Percentiles rank a stretch among this genome's conserved stretches.
These are phyloP conservation scores for Hydrochoerus hydrochaeris DNA, from an alignment of 2,113 vertebrate species.

Conservation along the genomic window DNA sequence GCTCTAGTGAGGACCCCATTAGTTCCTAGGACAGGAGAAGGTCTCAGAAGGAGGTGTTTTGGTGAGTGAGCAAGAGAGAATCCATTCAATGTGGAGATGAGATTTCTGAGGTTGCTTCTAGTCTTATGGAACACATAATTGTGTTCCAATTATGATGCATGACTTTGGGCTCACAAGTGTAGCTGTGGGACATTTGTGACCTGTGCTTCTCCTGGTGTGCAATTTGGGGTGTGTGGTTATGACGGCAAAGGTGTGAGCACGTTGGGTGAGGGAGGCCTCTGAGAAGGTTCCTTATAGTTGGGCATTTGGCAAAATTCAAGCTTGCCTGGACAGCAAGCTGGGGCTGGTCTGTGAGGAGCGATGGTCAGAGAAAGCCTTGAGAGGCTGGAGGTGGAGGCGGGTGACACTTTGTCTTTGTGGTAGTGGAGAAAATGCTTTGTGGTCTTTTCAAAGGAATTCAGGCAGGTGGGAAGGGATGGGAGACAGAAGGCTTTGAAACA, in stretches of 20 bases:
- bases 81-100: background rate
- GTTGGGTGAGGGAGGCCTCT: background rate
- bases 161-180: background rate
- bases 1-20: background rate
- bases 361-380: background rate
- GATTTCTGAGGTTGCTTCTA: slow-evolving; percentile 43
- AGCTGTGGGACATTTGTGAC: background rate
- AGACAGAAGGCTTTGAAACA: background rate
- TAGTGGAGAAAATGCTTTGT: background rate
- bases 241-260: background rate
- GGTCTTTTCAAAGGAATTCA: slow-evolving; percentile 3
- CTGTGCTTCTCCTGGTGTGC: background rate
- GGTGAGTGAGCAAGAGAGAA: background rate
- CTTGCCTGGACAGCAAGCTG: background rate
- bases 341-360: background rate
- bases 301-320: background rate
- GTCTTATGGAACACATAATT: background rate
- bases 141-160: background rate
- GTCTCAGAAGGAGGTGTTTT: background rate
- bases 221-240: background rate
- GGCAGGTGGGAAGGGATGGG: background rate
- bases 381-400: background rate
- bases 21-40: background rate
- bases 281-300: background rate
- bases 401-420: background rate